A percentile compares a stretch with the other conserved stretches of the same genome.
Evolutionary conservation across 2,888 invertebrate species (phyloP).

Genomic region (Drosophila buzzatii): DNA sequence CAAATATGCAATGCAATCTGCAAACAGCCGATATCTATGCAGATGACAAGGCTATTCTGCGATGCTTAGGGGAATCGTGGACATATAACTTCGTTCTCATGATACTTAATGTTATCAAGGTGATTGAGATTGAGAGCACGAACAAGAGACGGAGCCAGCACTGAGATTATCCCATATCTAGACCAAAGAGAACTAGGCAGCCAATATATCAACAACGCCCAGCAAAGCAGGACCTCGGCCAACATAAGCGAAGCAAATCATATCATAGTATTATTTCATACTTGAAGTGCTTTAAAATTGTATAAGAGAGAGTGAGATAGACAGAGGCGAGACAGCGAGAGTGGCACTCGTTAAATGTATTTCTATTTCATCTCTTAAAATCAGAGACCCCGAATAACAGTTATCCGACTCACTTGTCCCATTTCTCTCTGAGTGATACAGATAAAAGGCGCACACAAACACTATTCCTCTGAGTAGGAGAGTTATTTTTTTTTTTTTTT

Average conservation of each 20-base stretch:
- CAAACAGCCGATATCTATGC: too few species aligned
- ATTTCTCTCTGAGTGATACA: too few species aligned
- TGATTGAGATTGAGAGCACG: conserved; percentile 41
- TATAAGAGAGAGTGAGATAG: not conserved
- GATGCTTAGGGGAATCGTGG: conserved; percentile 3
- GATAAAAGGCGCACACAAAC: too few species aligned
- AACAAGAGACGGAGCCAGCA: not conserved
- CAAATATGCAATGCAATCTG: too few species aligned
- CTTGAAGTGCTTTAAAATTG: conserved; percentile 2
- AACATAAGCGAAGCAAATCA: not conserved
- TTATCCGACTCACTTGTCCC: too few species aligned
- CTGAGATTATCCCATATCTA: too few species aligned
- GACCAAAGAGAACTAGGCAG: too few species aligned
- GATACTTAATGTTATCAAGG: conserved; percentile 43
- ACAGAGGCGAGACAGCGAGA: not conserved
- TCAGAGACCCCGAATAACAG: too few species aligned
- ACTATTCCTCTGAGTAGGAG: too few species aligned
- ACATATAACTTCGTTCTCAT: conserved; percentile 51
- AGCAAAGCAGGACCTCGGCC: not conserved
- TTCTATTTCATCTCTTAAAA: too few species aligned
- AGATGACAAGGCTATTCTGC: too few species aligned
- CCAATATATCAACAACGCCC: not conserved
- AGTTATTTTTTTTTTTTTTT: too few species aligned
- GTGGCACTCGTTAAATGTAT: not conserved
- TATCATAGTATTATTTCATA: not conserved